Evolutionary conservation across 2,113 vertebrate genomes (phyloP).

Genomic region (Toxotes jaculatrix): DNA sequence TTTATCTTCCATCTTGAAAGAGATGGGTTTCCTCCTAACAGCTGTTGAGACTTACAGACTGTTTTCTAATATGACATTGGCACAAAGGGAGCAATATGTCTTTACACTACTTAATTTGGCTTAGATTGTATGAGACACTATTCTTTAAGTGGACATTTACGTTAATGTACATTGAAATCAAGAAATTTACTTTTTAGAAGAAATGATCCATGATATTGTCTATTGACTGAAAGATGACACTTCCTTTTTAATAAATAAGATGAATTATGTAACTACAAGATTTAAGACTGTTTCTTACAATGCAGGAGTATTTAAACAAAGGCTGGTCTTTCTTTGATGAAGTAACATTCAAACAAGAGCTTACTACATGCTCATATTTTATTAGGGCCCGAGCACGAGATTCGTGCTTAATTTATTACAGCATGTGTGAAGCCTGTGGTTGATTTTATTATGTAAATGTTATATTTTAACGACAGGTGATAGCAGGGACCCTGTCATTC

Average conservation of each 20-base stretch:
- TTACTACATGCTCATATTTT: conserved; percentile 81
- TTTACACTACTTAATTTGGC: conserved; percentile 78
- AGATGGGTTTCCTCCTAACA: conserved; percentile 53
- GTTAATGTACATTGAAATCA: conserved; percentile 71
- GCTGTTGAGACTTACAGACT: conserved; percentile 30
- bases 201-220: conserved; percentile 49
- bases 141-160: conserved; percentile 53
- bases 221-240: conserved; percentile 65
- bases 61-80: conserved; percentile 30
- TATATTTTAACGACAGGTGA: too few species aligned
- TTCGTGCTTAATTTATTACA: too few species aligned
- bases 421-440: too few species aligned
- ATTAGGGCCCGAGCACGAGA: conserved; percentile 42
- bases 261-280: conserved; percentile 50
- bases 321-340: conserved; percentile 27
- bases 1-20: conserved; percentile 10
- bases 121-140: conserved; percentile 75
- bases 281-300: conserved; percentile 32
- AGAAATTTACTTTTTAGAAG: conserved; percentile 56
- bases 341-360: conserved; percentile 57
- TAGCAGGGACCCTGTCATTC: too few species aligned
- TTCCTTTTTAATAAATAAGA: conserved; percentile 75
- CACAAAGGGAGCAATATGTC: conserved; percentile 60
- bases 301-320: conserved; percentile 7
- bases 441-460: too few species aligned